A percentile compares a stretch with the other conserved stretches of the same genome.
phyloP scores from a whole-genome alignment of 2,888 invertebrate species.

The Aleiodes alternator region DNA sequence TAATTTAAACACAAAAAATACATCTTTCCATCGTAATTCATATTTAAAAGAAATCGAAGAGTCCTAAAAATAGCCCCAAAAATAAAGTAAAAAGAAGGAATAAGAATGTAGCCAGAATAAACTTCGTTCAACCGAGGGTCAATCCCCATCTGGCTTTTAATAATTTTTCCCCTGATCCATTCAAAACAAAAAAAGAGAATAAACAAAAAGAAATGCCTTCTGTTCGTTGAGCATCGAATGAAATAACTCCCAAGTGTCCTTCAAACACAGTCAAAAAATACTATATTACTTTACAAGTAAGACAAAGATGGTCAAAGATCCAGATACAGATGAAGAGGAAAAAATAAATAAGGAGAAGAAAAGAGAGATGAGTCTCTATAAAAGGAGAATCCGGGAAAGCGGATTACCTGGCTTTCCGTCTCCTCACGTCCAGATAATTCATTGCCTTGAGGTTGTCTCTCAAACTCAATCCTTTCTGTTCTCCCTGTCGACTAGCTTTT shows the following conservation, averaged over 20 bases:
- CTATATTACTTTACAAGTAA: neutral
- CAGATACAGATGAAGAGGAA: conserved; percentile 37
- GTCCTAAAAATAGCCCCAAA: too few species aligned
- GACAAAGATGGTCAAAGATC: conserved; percentile 17
- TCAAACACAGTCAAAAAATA: neutral
- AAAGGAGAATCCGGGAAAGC: conserved; percentile 51
- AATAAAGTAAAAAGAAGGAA: too few species aligned
- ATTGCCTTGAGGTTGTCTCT: conserved; percentile 55
- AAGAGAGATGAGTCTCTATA: conserved; percentile 49
- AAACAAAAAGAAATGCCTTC: conserved; percentile 27
- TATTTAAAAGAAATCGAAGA: neutral
- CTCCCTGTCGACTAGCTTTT: conserved; percentile 28
- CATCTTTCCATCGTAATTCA: neutral
- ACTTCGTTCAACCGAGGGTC: conserved; percentile 42
- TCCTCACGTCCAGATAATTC: conserved; percentile 59
- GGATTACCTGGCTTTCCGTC: conserved; percentile 57
- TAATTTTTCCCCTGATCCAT: conserved; percentile 46
- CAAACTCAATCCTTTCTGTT: conserved; percentile 21
- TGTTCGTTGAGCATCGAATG: conserved; percentile 21
- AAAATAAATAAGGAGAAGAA: conserved; percentile 46
- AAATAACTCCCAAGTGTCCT: conserved; percentile 2
- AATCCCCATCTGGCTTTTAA: conserved; percentile 50
- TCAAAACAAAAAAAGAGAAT: neutral
- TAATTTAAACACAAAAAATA: neutral
- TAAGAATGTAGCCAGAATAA: neutral